These are phyloP conservation scores for Pseudolaguvia tuberculata DNA, from an alignment of 2,113 vertebrate species.

Conservation along the genomic window DNA sequence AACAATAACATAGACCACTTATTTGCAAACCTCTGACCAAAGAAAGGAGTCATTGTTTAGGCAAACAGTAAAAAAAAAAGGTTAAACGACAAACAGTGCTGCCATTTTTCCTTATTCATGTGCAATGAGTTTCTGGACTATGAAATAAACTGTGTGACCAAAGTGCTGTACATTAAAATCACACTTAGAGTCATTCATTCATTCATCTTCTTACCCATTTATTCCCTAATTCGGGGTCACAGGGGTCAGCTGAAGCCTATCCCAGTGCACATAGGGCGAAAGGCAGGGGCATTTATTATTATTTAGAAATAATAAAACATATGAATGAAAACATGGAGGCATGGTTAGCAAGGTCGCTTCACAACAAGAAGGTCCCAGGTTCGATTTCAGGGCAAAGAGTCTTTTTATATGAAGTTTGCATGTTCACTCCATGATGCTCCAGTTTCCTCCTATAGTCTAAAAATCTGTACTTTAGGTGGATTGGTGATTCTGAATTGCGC, in stretches of 20 bases:
- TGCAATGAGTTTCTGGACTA: neutral
- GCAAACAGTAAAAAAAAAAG: conserved; percentile 11
- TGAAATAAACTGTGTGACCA: neutral
- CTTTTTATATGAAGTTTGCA: too few species aligned
- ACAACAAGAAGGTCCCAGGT: too few species aligned
- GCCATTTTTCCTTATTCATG: neutral
- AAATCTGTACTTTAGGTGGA: too few species aligned
- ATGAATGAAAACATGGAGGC: neutral
- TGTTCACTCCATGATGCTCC: too few species aligned
- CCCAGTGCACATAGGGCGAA: too few species aligned
- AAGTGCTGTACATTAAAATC: neutral
- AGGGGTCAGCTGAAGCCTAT: too few species aligned
- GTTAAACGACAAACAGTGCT: neutral
- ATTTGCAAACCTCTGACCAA: conserved; percentile 7
- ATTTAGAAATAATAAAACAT: neutral
- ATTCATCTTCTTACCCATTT: too few species aligned
- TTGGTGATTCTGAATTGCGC: too few species aligned
- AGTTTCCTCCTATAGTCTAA: too few species aligned
- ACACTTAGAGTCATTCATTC: neutral
- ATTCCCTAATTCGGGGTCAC: too few species aligned
- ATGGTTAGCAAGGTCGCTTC: neutral
- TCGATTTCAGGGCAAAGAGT: too few species aligned
- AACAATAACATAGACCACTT: conserved; percentile 31
- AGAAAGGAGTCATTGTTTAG: conserved; percentile 22
- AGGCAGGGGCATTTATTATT: too few species aligned